A percentile compares a stretch with the other conserved stretches of the same genome.
phyloP scores from a whole-genome alignment of 2,797 vertebrate species.

The Sciurus carolinensis region DNA sequence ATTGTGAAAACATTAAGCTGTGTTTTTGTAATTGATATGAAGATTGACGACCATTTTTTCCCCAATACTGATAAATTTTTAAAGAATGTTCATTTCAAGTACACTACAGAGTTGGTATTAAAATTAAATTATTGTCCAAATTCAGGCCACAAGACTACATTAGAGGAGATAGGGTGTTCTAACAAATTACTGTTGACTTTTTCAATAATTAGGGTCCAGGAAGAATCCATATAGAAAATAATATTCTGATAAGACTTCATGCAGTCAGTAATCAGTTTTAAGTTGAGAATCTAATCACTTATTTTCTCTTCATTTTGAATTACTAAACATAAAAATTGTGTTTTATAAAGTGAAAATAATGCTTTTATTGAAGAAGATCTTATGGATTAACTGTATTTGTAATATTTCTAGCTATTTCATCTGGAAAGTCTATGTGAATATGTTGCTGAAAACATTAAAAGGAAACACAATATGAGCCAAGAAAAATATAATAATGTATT shows the following conservation, averaged over 20 bases:
- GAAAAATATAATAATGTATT: neutral
- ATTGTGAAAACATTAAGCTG: neutral
- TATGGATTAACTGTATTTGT: neutral
- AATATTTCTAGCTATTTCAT: neutral
- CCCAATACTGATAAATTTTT: neutral
- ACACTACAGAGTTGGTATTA: neutral
- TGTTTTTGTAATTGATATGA: neutral
- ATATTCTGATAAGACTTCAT: neutral
- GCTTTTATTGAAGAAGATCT: neutral
- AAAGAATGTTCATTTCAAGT: constrained; percentile 22
- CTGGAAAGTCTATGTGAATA: neutral
- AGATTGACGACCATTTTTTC: neutral
- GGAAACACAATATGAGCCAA: neutral
- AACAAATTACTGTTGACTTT: constrained; percentile 17
- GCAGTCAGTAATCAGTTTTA: neutral
- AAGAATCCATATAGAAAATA: neutral
- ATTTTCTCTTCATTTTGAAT: neutral
- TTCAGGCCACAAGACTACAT: neutral
- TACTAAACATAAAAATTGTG: neutral
- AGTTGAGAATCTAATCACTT: neutral
- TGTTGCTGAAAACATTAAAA: constrained; percentile 26
- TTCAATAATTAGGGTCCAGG: neutral
- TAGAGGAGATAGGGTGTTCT: neutral
- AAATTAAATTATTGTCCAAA: neutral
- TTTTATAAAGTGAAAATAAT: constrained; percentile 19